Evolutionary conservation across 2,888 invertebrate species (phyloP).

Genomic region (Hololepta plana): DNA sequence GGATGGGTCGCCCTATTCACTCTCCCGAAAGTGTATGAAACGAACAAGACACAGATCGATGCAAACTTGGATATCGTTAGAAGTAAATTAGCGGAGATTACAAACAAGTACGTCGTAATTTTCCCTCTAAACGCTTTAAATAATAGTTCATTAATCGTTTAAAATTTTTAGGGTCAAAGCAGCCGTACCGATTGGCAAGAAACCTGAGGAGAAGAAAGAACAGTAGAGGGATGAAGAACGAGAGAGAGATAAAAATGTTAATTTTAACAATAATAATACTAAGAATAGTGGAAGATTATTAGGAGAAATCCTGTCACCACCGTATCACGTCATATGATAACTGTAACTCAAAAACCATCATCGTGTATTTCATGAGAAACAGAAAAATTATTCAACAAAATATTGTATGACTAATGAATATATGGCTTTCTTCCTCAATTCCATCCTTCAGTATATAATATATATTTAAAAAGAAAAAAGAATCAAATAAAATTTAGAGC

Average conservation of each 20-base stretch:
- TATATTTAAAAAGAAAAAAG: too few species aligned
- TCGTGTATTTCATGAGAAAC: too few species aligned
- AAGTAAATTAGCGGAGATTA: constrained; percentile 74
- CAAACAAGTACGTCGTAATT: constrained; percentile 58
- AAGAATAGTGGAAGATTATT: not conserved
- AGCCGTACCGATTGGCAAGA: constrained; percentile 77
- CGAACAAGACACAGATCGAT: constrained; percentile 86
- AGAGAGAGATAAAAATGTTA: too few species aligned
- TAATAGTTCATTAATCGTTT: not conserved
- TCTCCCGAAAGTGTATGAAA: constrained; percentile 90
- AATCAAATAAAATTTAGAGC: too few species aligned
- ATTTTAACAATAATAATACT: constrained; percentile 1
- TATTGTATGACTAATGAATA: too few species aligned
- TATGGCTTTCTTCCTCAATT: too few species aligned
- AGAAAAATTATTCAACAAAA: too few species aligned
- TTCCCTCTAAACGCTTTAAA: not conserved
- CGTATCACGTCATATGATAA: too few species aligned
- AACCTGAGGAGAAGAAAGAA: constrained; percentile 68
- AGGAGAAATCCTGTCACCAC: too few species aligned
- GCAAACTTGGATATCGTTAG: constrained; percentile 75
- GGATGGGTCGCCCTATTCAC: constrained; percentile 87
- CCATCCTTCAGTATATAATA: too few species aligned
- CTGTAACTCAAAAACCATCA: too few species aligned
- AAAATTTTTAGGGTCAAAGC: constrained; percentile 55
- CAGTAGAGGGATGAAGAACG: constrained; percentile 51